Evolutionary conservation across 2,888 invertebrate species (phyloP).

Genomic region (Hydrotaea cyrtoneurina): DNA sequence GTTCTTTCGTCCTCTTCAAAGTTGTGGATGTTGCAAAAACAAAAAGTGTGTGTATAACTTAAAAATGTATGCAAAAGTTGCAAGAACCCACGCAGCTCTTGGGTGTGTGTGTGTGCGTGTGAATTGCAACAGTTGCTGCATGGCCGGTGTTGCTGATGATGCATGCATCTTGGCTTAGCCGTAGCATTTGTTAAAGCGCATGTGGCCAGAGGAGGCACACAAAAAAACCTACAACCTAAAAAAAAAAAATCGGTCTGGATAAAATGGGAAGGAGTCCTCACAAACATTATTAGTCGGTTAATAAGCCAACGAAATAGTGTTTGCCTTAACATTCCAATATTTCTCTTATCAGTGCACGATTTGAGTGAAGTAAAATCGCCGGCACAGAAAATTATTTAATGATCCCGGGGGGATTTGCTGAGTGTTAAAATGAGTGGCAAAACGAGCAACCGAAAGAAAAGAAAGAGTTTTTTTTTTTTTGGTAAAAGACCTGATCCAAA

Average conservation of each 20-base stretch:
- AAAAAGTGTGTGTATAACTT: neutral
- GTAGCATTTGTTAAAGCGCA: slow-evolving; percentile 38
- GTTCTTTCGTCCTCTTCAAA: slow-evolving; percentile 9
- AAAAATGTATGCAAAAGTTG: slow-evolving; percentile 32
- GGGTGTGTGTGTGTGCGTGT: neutral
- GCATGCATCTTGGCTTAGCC: slow-evolving; percentile 34
- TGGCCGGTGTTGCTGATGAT: slow-evolving; percentile 16
- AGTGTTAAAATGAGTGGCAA: no score
- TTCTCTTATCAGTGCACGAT: no score
- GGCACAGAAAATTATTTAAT: no score
- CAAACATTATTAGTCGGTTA: no score
- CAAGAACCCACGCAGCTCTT: slow-evolving; percentile 23
- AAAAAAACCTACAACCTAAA: slow-evolving; percentile 12
- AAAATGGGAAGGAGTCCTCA: neutral
- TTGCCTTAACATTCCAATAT: no score
- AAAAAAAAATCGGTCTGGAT: neutral
- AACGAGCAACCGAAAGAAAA: no score
- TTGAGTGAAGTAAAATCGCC: no score
- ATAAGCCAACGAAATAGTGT: no score
- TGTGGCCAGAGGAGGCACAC: neutral
- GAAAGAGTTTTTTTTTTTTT: no score
- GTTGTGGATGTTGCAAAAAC: neutral
- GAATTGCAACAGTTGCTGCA: slow-evolving; percentile 6
- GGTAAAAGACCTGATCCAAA: no score
- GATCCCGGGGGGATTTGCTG: no score